Conservation (phyloP, 2,797 vertebrate species). For the Acomys russatus region DNA sequence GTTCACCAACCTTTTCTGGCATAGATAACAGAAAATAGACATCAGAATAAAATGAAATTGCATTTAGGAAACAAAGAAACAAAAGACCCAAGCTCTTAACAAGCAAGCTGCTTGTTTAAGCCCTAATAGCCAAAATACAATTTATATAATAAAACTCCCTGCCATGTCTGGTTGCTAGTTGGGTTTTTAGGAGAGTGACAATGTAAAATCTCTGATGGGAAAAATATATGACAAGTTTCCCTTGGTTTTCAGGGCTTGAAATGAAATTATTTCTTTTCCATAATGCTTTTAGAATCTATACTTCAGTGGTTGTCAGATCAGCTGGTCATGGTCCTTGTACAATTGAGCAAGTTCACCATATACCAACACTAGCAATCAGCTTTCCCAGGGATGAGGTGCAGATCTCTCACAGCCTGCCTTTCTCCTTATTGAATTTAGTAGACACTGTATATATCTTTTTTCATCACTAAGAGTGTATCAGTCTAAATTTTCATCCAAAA, state of each 20-base stretch:
- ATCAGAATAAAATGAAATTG: constrained; percentile 47
- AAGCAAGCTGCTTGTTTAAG: constrained; percentile 64
- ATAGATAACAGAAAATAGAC: background rate
- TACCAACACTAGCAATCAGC: constrained; percentile 33
- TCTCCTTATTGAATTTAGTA: background rate
- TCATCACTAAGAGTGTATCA: background rate
- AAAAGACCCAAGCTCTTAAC: constrained; percentile 70
- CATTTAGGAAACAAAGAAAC: constrained; percentile 5
- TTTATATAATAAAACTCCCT: constrained; percentile 77
- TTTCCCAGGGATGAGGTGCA: background rate
- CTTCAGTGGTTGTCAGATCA: constrained; percentile 74
- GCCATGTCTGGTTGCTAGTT: constrained; percentile 75
- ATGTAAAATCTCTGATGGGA: constrained; percentile 74
- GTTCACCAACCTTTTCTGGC: background rate
- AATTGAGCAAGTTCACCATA: constrained; percentile 46
- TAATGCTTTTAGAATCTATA: constrained; percentile 75
- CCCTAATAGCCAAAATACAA: constrained; percentile 69
- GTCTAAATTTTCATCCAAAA: constrained; percentile 37
- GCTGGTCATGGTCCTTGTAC: constrained; percentile 48
- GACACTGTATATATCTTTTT: constrained; percentile 28
- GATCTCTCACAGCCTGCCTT: constrained; percentile 62
- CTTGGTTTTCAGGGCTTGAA: constrained; percentile 70
- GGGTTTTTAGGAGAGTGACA: constrained; percentile 72
- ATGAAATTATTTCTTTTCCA: constrained; percentile 62
- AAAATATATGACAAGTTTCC: constrained; percentile 71